phyloP scores from a whole-genome alignment of 2,113 vertebrate species.

The Tinamus guttatus region DNA sequence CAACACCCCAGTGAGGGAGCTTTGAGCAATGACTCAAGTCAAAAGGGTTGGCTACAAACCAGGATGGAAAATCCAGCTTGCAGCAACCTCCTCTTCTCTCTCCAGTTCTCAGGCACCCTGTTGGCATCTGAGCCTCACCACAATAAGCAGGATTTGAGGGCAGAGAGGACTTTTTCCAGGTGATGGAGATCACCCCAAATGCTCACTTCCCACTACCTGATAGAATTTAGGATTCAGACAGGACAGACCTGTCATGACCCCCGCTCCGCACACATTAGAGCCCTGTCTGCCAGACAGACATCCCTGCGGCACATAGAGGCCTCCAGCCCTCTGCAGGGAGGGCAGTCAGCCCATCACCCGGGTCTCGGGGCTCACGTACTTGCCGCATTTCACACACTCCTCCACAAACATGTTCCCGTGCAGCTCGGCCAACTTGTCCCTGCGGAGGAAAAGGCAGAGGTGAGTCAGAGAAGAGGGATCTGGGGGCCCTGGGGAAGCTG shows the following conservation, averaged over 20 bases:
- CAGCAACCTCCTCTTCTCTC: not conserved
- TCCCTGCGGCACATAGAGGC: fast-evolving
- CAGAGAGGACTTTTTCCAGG: not conserved
- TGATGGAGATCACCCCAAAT: not conserved
- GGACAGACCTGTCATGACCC: not conserved
- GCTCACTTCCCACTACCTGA: not conserved
- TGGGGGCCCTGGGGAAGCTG: not conserved
- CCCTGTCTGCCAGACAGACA: not conserved
- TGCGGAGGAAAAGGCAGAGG: conserved; percentile 50
- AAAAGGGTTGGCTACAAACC: not conserved
- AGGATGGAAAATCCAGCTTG: not conserved
- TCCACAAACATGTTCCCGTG: conserved; percentile 99
- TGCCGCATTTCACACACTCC: conserved; percentile 95
- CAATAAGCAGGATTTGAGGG: not conserved
- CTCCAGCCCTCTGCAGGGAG: fast-evolving
- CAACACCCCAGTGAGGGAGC: not conserved
- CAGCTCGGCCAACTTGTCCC: conserved; percentile 92
- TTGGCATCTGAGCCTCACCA: not conserved
- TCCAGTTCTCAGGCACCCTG: not conserved
- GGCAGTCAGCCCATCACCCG: not conserved
- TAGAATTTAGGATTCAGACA: not conserved
- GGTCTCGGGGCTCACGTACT: conserved; percentile 69
- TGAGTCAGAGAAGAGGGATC: not conserved
- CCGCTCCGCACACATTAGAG: fast-evolving
- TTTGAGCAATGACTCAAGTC: not conserved